Evolutionary conservation across 2,113 vertebrate genomes (phyloP).

Genomic region (Rhabdomys dilectus): DNA sequence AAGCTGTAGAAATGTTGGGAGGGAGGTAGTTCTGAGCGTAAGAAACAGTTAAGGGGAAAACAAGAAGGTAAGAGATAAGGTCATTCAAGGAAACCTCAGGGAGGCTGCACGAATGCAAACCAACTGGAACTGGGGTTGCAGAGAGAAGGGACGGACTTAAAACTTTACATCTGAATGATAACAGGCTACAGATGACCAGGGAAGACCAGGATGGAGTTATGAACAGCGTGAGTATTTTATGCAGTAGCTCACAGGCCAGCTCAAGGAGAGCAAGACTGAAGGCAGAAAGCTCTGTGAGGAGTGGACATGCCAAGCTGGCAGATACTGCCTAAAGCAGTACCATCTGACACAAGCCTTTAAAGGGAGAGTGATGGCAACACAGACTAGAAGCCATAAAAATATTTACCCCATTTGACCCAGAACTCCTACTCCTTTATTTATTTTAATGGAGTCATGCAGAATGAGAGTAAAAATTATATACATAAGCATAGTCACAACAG

Average conservation of each 20-base stretch:
- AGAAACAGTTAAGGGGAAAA: constrained; percentile 10
- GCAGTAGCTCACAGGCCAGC: neutral
- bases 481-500: constrained; percentile 27
- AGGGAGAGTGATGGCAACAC: constrained; percentile 57
- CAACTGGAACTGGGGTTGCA: constrained; percentile 43
- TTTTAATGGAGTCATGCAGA: constrained; percentile 59
- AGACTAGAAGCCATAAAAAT: constrained; percentile 66
- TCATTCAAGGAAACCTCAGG: constrained; percentile 14
- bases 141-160: neutral
- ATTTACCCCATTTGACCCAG: constrained; percentile 64
- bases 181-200: neutral
- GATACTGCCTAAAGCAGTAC: neutral
- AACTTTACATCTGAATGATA: constrained; percentile 34
- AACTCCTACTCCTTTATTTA: constrained; percentile 54
- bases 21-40: neutral
- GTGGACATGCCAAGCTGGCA: neutral
- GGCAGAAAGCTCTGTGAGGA: constrained; percentile 8
- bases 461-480: constrained; percentile 31
- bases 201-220: neutral
- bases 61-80: neutral
- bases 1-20: constrained; percentile 46
- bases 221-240: constrained; percentile 24
- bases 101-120: neutral
- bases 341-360: constrained; percentile 57
- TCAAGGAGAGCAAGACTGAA: constrained; percentile 3